A percentile compares a stretch with the other conserved stretches of the same genome.
Conservation (phyloP, 2,113 vertebrate species). For the Gymnorhina tibicen region DNA sequence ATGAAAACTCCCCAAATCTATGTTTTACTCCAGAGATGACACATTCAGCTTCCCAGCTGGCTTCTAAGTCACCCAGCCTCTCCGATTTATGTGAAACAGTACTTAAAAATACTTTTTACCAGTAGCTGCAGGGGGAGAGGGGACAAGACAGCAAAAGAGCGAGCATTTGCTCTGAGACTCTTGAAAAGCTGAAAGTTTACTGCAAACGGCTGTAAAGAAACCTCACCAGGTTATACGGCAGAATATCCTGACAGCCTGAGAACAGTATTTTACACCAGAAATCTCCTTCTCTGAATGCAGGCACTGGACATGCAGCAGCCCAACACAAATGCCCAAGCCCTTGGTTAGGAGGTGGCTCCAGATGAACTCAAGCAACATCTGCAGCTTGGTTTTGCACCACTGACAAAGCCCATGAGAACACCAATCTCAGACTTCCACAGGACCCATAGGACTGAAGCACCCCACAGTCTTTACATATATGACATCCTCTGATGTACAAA, state of each 20-base stretch:
- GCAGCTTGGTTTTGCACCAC: not conserved
- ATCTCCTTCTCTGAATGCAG: not conserved
- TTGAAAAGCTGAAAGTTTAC: not conserved
- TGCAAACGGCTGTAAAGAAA: not conserved
- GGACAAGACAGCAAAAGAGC: not conserved
- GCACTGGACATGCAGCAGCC: not conserved
- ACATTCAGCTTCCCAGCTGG: constrained; percentile 40
- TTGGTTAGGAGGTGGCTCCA: not conserved
- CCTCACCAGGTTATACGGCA: not conserved
- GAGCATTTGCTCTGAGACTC: not conserved
- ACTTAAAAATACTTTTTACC: not conserved
- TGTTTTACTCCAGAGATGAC: constrained; percentile 26
- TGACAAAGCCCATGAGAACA: not conserved
- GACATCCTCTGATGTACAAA: not conserved
- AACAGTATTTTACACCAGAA: not conserved
- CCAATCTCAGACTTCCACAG: not conserved
- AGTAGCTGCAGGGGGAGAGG: not conserved
- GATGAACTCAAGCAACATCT: not conserved
- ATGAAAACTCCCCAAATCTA: not conserved
- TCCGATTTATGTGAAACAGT: not conserved
- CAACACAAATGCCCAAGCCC: fast-evolving
- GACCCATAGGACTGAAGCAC: not conserved
- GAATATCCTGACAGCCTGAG: not conserved
- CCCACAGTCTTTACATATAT: fast-evolving
- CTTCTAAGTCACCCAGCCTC: constrained; percentile 16